Conservation (phyloP, 2,888 invertebrate genomes). For the Merodon equestris region DNA sequence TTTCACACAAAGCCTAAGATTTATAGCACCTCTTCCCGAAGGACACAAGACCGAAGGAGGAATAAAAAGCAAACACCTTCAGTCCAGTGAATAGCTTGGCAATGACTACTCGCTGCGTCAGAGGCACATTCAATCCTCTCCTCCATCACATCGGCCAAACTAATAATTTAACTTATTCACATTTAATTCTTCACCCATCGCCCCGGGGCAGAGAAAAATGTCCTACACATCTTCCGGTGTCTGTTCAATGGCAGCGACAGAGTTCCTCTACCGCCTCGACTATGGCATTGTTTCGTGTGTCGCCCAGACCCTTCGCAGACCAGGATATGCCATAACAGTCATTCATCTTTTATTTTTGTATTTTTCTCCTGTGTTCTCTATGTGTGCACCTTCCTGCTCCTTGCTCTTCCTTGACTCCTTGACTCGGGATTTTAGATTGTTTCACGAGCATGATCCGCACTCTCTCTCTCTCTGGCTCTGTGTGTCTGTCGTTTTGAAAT, state of each 20-base stretch:
- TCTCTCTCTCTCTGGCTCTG: conserved; percentile 14
- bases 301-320: conserved; percentile 34
- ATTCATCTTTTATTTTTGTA: conserved; percentile 67
- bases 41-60: no score
- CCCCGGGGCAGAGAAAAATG: conserved; percentile 40
- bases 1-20: conserved; percentile 46
- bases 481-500: conserved; percentile 34
- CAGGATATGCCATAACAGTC: conserved; percentile 63
- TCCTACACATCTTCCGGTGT: conserved; percentile 55
- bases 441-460: conserved; percentile 42
- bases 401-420: not conserved
- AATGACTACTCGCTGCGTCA: no score
- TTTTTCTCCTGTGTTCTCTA: conserved; percentile 34
- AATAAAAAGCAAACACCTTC: no score
- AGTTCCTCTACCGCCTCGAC: conserved; percentile 7
- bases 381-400: not conserved
- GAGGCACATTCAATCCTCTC: no score
- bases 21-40: conserved; percentile 47
- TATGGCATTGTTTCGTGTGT: conserved; percentile 62
- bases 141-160: conserved; percentile 60
- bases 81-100: no score
- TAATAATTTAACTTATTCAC: conserved; percentile 68
- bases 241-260: conserved; percentile 30
- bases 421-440: conserved; percentile 53
- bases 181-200: conserved; percentile 53